Conservation (phyloP, 2,113 vertebrate species). For the Alethe diademata region DNA sequence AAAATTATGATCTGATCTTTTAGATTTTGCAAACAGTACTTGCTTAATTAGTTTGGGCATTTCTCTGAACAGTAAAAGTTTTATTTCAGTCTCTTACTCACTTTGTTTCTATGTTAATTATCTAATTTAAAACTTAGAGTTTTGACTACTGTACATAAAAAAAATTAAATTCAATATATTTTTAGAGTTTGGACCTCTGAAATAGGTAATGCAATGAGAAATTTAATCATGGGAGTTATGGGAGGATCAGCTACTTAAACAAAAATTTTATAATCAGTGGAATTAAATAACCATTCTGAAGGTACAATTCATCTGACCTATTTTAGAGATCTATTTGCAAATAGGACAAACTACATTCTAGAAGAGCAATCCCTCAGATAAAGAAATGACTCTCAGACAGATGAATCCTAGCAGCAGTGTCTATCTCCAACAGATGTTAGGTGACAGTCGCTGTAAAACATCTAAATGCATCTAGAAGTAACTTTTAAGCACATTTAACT, state of each 20-base stretch:
- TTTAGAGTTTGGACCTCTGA: not conserved
- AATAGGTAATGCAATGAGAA: not conserved
- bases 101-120: not conserved
- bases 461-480: not conserved
- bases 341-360: not conserved
- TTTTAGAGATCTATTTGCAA: not conserved
- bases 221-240: not conserved
- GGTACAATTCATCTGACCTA: not conserved
- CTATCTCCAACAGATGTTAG: not conserved
- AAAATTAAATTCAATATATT: not conserved
- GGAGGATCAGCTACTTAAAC: not conserved
- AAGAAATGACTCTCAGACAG: not conserved
- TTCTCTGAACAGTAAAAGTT: not conserved
- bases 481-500: not conserved
- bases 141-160: not conserved
- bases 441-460: not conserved
- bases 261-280: not conserved
- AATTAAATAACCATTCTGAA: not conserved
- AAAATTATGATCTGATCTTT: not conserved
- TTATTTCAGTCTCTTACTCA: not conserved
- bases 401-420: not conserved
- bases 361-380: not conserved
- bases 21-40: not conserved
- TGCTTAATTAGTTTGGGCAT: not conserved
- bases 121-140: not conserved